Base-by-base conservation (phyloP, 92 coral and sea anemone species). In the Actinostola sp. region DNA sequence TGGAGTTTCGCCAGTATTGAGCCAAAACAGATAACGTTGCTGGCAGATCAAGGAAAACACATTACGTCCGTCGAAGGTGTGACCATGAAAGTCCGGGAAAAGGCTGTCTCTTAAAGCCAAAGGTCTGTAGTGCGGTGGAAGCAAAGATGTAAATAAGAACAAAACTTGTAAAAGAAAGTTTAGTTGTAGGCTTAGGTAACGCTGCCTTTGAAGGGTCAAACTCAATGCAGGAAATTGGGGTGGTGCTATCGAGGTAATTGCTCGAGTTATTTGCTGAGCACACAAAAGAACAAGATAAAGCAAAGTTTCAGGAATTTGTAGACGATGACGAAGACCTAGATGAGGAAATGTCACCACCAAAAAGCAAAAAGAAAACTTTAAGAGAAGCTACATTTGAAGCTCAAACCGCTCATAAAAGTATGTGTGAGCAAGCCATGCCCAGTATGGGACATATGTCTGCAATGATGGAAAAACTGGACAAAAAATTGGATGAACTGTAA, bases 381-480 rank as follows among this genome's bases (percentile, higher is more conserved):
- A 39, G 71, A 45, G 71, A 64, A 45, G 71, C 36, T 8, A 36
- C 13, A 11, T 64, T 34, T 38, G 71, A 64, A 10, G 71, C 71
- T 13, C 71, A 64, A 38, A 12, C 13, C 13, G 71, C 71, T 13
- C 71, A 64, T 41, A 41, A 35, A 30, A 16, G 17, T 15, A 64
- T 64, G 43, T 64, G 71, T 27, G 25, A 64, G 55, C 44, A 64
- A 30, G 43, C 71, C 31, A 15, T 32, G 14, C 8, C 52, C n/a
- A 64, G 71, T 27, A 25, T 44, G 15, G 14, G 19, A 1, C 17
- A 9, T 19, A 64, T 64, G 71, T 34, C 34, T 36, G 31, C 26
- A 4, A 48, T 64, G 25, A 17, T 64, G 42, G 20, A 39, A 38
- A 64, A 64, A 41, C 71, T 64, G 13, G 35, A 64, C 54, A 64